These are phyloP conservation scores for Rhinolophus ferrumequinum DNA, from an alignment of 2,113 vertebrate species.

Conservation along the genomic window DNA sequence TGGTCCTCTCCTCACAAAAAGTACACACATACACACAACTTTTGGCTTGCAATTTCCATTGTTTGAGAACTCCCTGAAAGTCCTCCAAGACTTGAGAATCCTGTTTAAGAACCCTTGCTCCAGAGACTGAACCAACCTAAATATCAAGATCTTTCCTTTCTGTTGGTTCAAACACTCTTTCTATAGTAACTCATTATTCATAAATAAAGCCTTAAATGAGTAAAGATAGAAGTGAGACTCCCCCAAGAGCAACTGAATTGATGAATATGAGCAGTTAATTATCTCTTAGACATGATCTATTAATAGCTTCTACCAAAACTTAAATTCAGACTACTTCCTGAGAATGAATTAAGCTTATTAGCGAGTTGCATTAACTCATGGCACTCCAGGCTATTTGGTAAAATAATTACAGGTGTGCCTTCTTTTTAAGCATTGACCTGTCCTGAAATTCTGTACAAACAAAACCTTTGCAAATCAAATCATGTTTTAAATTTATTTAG, in stretches of 20 bases:
- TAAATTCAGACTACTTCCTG: neutral
- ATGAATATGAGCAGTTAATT: constrained; percentile 11
- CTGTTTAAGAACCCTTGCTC: neutral
- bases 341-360: neutral
- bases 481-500: constrained; percentile 36
- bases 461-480: constrained; percentile 30
- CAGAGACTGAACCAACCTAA: neutral
- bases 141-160: neutral
- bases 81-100: neutral
- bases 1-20: neutral
- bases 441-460: constrained; percentile 35
- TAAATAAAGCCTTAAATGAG: constrained; percentile 29
- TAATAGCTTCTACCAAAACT: constrained; percentile 44
- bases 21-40: neutral
- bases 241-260: neutral
- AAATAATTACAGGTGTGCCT: constrained; percentile 30
- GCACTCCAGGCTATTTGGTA: neutral
- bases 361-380: neutral
- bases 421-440: constrained; percentile 9
- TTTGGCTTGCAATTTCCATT: neutral
- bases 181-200: constrained; percentile 10
- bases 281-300: constrained; percentile 9
- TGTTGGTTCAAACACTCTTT: neutral
- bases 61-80: neutral
- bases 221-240: neutral